Evolutionary conservation across 2,113 vertebrate species (phyloP), one percentile per base, ranked within the genome.

Genomic region (Colinus virginianus): DNA sequence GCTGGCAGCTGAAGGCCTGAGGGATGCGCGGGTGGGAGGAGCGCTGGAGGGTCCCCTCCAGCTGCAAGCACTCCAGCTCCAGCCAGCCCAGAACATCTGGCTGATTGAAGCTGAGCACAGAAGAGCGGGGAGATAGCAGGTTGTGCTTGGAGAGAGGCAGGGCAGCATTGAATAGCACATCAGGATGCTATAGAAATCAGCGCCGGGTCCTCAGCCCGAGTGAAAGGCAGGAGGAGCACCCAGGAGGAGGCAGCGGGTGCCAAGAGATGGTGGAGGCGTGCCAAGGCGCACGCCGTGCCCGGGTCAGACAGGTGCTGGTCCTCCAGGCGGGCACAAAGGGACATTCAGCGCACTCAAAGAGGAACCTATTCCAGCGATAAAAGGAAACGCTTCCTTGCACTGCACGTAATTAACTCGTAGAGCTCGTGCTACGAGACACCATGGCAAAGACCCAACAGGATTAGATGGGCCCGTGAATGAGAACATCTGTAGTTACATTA

Each of bases 401-500:
- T 12, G 42, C 91, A 71, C 85, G 49, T 95, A 96, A 96, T 96
- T 96, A 96, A 96, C 96, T 95, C 74, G 85, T 95, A 94, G 91
- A 81, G 72, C 94, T 96, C 94, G 72, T 75, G 91, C 94, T 96
- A 95, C 40, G 67, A 96, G 95, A 95, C 93, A 93, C 94, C 87
- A 72, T 96, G 95, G 96, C 96, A 96, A 75, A 62, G 87, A 55
- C 91, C 91, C 96, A 96, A 95, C 91, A 96, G 96, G 96, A 96
- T 96, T 96, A 96, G 96, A 96, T 83, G 75, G 96, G 91, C 56
- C 91, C 71, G n/a, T 96, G 94, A 96, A 96, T 96, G 79, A 94
- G 95, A 96, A 96, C 95, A 96, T 96, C 96, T 96, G 96, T 95
- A 96, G 95, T 94, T 96, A 88, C 94, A 96, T 92, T 96, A 91